Evolutionary conservation across 2,113 vertebrate genomes (phyloP).

Genomic region (Cnemophilus loriae): DNA sequence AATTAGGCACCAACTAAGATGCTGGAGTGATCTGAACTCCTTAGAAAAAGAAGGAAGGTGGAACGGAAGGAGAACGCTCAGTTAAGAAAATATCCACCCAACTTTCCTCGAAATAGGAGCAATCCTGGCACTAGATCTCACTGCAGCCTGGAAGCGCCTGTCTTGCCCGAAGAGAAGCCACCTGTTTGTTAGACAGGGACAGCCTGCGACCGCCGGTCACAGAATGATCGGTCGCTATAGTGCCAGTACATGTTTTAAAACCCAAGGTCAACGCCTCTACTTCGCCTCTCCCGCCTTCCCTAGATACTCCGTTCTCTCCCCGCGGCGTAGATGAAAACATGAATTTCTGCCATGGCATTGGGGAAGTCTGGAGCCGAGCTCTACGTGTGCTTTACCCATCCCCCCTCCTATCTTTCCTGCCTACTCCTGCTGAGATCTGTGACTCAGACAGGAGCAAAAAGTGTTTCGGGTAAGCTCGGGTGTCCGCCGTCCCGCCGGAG

Average conservation of each 20-base stretch:
- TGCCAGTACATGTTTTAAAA: not conserved
- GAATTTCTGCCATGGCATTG: not conserved
- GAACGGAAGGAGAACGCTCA: fast-evolving
- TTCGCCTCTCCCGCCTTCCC: not conserved
- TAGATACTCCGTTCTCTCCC: not conserved
- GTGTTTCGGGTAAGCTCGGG: not conserved
- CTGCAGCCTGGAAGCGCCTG: not conserved
- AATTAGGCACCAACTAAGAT: not conserved
- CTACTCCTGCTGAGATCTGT: not conserved
- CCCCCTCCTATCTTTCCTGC: not conserved
- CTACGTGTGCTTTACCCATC: not conserved
- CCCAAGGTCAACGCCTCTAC: not conserved
- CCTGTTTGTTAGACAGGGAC: not conserved
- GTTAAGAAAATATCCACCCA: not conserved
- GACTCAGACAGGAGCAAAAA: not conserved
- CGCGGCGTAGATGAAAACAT: not conserved
- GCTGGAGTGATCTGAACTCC: not conserved
- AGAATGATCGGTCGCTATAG: not conserved
- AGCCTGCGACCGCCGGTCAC: not conserved
- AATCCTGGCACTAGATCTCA: not conserved
- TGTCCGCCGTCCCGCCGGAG: not conserved
- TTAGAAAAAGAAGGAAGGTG: not conserved
- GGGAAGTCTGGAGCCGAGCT: not conserved
- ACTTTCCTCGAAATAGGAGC: fast-evolving
- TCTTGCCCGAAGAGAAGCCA: not conserved